These are phyloP conservation scores for Penaeus monodon DNA, from an alignment of 2,888 invertebrate genomes.

Conservation along the genomic window DNA sequence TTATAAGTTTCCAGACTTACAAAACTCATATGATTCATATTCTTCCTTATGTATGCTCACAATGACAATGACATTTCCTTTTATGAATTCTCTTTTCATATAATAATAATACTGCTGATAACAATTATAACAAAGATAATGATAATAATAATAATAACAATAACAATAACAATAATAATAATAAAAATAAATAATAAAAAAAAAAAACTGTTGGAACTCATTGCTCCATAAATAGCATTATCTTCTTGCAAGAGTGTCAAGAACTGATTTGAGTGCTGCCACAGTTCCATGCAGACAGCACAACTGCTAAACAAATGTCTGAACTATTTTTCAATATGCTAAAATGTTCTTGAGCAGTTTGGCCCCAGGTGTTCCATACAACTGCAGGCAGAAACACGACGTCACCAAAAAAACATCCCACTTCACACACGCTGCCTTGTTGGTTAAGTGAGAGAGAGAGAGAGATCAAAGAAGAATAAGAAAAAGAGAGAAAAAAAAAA, in stretches of 20 bases:
- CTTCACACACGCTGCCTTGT: no score
- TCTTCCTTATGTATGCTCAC: no score
- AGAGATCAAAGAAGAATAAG: no score
- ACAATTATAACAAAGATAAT: background rate
- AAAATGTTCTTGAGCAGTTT: slow-evolving; percentile 53
- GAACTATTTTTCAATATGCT: slow-evolving; percentile 33
- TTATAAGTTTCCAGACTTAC: background rate
- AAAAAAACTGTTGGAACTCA: slow-evolving; percentile 37
- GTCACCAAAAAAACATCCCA: background rate
- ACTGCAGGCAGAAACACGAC: slow-evolving; percentile 7
- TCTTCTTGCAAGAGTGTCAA: slow-evolving; percentile 12
- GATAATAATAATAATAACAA: no score
- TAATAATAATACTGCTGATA: background rate
- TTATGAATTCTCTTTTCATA: background rate
- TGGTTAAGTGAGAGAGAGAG: no score
- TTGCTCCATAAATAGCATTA: slow-evolving; percentile 46
- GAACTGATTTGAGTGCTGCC: slow-evolving; percentile 23
- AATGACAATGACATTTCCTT: background rate
- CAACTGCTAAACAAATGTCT: slow-evolving; percentile 26
- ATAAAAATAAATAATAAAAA: background rate
- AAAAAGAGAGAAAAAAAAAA: no score
- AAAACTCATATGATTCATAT: background rate
- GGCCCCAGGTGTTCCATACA: slow-evolving; percentile 31
- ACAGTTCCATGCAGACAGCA: slow-evolving; percentile 15
- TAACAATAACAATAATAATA: no score